phyloP scores from a whole-genome alignment of 1,140 invertebrate genomes.

The Marisa cornuarietis region DNA sequence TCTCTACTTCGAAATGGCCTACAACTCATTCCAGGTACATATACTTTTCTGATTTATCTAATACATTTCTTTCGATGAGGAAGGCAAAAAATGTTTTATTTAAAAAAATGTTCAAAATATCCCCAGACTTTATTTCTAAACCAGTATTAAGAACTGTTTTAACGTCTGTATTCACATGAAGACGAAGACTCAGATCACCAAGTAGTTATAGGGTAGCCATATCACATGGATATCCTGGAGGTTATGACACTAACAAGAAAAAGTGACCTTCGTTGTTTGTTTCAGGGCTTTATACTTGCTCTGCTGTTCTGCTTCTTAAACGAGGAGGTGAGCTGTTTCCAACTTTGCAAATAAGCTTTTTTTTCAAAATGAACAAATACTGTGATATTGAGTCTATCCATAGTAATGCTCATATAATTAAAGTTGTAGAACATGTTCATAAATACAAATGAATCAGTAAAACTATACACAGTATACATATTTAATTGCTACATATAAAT shows the following conservation, averaged over 20 bases:
- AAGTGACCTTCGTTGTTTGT: conserved; percentile 21
- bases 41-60: neutral
- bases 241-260: neutral
- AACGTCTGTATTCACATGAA: too few species aligned
- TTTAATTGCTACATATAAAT: too few species aligned
- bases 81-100: too few species aligned
- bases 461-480: too few species aligned
- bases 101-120: too few species aligned
- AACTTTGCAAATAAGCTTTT: neutral
- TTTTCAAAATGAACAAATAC: neutral
- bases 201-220: neutral
- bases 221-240: neutral
- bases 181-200: neutral
- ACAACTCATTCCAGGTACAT: conserved; percentile 77
- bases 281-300: conserved; percentile 37
- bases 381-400: too few species aligned
- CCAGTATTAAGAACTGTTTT: too few species aligned
- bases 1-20: conserved; percentile 78
- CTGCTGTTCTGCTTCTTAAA: conserved; percentile 41
- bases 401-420: too few species aligned
- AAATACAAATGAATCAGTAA: too few species aligned
- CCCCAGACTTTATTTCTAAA: too few species aligned
- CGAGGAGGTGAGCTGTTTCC: conserved; percentile 31
- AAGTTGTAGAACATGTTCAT: too few species aligned
- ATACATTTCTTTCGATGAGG: too few species aligned